phyloP scores from a whole-genome alignment of 2,113 vertebrate species.

The Pionites leucogaster region DNA sequence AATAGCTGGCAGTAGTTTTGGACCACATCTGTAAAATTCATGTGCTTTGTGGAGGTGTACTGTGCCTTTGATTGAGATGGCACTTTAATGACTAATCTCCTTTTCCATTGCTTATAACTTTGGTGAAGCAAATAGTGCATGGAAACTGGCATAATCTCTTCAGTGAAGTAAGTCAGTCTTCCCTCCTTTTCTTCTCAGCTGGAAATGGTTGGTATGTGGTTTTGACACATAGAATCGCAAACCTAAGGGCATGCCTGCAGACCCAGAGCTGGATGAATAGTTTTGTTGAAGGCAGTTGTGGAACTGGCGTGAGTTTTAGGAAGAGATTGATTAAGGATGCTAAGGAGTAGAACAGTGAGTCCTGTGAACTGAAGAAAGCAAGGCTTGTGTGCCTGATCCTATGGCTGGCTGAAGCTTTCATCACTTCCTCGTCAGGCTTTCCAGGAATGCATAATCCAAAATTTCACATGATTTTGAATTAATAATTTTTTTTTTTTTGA shows the following conservation, averaged over 20 bases:
- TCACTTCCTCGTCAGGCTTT: background rate
- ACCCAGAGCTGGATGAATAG: background rate
- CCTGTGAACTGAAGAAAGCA: background rate
- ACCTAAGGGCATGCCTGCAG: background rate
- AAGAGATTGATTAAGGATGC: background rate
- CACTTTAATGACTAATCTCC: background rate
- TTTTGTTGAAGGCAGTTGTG: background rate
- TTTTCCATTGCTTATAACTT: background rate
- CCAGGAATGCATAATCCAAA: background rate
- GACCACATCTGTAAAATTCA: background rate
- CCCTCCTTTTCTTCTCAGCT: background rate
- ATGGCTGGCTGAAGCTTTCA: background rate
- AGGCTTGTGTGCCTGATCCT: background rate
- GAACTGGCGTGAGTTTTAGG: background rate
- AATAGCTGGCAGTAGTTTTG: background rate
- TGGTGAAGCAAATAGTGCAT: background rate
- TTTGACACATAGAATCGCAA: background rate
- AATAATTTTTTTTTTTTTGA: background rate
- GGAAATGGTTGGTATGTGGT: background rate
- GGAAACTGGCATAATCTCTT: background rate
- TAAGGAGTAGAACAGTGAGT: background rate
- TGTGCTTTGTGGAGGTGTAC: background rate
- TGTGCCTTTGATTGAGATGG: background rate
- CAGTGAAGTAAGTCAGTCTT: background rate
- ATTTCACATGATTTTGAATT: background rate